A percentile compares a stretch with the other conserved stretches of the same genome.
These are phyloP conservation scores for Boloria euphrosyne DNA, from an alignment of 2,888 invertebrate genomes.

Conservation along the genomic window DNA sequence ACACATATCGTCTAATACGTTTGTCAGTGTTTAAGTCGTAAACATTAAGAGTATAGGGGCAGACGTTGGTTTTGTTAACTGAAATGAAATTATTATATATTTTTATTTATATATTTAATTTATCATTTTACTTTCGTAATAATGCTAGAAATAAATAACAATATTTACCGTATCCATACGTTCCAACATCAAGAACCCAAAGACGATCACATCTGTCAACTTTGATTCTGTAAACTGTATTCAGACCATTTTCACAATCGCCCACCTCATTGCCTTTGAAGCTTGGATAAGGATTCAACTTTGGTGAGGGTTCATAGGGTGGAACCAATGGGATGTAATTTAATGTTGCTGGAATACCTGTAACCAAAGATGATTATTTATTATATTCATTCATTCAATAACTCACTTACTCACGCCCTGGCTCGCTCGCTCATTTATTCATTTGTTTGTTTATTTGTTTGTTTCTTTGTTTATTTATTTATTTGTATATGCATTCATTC, in stretches of 20 bases:
- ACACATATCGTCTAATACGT: slow-evolving; percentile 85
- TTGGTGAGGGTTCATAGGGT: slow-evolving; percentile 86
- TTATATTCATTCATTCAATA: no score
- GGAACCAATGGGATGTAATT: slow-evolving; percentile 89
- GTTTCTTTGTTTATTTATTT: no score
- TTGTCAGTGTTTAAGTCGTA: slow-evolving; percentile 89
- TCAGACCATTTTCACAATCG: slow-evolving; percentile 88
- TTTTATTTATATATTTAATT: not conserved
- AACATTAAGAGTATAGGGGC: slow-evolving; percentile 90
- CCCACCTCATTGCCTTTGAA: slow-evolving; percentile 89
- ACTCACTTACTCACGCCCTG: no score
- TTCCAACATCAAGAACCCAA: slow-evolving; percentile 93
- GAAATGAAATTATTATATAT: slow-evolving; percentile 45
- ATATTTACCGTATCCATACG: slow-evolving; percentile 87
- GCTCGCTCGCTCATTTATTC: no score
- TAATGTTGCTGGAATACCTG: slow-evolving; percentile 90
- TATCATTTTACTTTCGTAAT: no score
- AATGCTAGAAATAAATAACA: not conserved
- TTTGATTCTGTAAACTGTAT: slow-evolving; percentile 90
- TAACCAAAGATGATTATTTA: slow-evolving; percentile 44
- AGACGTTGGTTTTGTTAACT: slow-evolving; percentile 85
- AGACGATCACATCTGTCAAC: slow-evolving; percentile 90
- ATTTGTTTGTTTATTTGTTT: no score
- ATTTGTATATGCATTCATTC: no score
- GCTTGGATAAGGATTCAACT: slow-evolving; percentile 89